phyloP scores from a whole-genome alignment of 2,113 vertebrate genomes.

The Cyphomyrus discorhynchus region DNA sequence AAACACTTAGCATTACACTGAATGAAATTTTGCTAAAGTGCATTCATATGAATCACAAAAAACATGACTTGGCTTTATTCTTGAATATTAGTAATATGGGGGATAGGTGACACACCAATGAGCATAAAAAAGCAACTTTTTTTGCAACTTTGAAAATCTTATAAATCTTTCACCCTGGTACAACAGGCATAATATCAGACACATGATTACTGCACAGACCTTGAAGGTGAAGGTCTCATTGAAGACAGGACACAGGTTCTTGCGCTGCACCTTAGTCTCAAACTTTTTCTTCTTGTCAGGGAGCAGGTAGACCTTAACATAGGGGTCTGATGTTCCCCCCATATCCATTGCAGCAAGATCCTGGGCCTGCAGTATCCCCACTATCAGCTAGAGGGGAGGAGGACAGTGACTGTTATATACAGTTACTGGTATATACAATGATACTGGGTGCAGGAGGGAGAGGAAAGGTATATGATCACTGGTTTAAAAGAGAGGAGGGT shows the following conservation, averaged over 20 bases:
- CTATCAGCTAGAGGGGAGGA: conserved; percentile 62
- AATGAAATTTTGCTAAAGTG: not conserved
- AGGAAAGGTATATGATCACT: not conserved
- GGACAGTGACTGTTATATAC: not conserved
- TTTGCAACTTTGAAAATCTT: not conserved
- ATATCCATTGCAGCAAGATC: conserved; percentile 81
- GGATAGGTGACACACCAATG: not conserved
- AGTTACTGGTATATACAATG: not conserved
- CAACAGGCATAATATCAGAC: not conserved
- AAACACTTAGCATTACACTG: not conserved
- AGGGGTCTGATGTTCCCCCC: conserved; percentile 81
- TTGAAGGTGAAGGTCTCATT: conserved; percentile 83
- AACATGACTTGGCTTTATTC: not conserved
- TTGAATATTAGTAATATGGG: not conserved
- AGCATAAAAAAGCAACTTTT: not conserved
- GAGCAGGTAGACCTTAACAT: conserved; percentile 76
- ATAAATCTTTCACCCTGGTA: not conserved
- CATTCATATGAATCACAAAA: not conserved
- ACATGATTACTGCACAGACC: conserved; percentile 44
- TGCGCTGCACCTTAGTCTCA: conserved; percentile 84
- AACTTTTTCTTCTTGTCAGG: conserved; percentile 45
- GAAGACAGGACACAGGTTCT: conserved; percentile 80
- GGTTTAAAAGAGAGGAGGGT: not conserved
- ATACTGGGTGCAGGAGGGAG: not conserved
- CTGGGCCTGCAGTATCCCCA: conserved; percentile 77